These are phyloP conservation scores for Caenorhabditis imperialis DNA, from an alignment of 2,888 invertebrate genomes.

Conservation along the genomic window DNA sequence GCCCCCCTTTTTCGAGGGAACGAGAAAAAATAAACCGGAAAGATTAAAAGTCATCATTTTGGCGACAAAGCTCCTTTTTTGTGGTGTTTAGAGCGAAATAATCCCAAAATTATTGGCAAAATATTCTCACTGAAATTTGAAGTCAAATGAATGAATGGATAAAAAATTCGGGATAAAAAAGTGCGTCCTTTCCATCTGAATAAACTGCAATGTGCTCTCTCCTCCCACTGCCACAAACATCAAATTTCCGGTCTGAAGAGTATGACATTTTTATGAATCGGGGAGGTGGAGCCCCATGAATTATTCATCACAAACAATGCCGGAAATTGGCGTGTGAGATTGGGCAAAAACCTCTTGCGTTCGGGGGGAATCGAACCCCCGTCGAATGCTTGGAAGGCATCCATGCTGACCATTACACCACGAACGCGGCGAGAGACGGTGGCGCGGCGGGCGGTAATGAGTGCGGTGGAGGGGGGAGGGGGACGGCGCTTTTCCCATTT, in stretches of 20 bases:
- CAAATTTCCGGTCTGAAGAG: slow-evolving; percentile 49
- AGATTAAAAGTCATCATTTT: slow-evolving; percentile 3
- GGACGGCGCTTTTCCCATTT: neutral
- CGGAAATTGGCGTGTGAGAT: slow-evolving; percentile 5
- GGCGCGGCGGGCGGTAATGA: neutral
- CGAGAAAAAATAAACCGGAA: neutral
- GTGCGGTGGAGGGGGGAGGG: neutral
- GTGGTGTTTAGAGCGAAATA: neutral
- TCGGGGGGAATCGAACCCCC: slow-evolving; percentile 69
- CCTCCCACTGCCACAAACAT: slow-evolving; percentile 11
- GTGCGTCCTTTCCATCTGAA: slow-evolving; percentile 31
- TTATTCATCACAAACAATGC: slow-evolving; percentile 26
- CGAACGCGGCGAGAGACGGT: slow-evolving; percentile 50
- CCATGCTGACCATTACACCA: slow-evolving; percentile 70
- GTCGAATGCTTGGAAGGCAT: slow-evolving; percentile 70
- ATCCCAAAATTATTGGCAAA: slow-evolving; percentile 17
- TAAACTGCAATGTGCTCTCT: slow-evolving; percentile 4
- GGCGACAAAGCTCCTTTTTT: slow-evolving; percentile 1
- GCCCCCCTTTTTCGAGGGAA: neutral
- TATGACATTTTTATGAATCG: slow-evolving; percentile 24
- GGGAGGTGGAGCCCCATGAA: slow-evolving; percentile 12
- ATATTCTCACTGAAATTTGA: neutral
- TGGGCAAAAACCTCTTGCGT: slow-evolving; percentile 46
- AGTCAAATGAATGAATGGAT: neutral
- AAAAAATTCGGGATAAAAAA: slow-evolving; percentile 1